Evolutionary conservation across 2,797 vertebrate species (phyloP).

Genomic region (Phoebastria nigripes): DNA sequence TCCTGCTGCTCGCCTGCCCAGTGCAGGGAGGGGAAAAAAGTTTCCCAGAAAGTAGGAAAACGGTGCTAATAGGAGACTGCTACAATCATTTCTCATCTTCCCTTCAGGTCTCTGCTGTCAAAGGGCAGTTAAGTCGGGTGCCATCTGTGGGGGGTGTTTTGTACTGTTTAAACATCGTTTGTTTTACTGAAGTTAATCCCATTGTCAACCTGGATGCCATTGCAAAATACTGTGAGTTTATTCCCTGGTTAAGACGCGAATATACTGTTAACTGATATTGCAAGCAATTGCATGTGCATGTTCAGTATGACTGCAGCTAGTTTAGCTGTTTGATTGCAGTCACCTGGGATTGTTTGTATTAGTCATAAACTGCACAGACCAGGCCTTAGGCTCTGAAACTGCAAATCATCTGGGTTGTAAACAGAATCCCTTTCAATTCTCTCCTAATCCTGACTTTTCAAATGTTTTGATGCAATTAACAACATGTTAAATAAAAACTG

Average conservation of each 20-base stretch:
- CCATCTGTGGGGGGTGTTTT: neutral
- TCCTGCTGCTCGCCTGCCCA: neutral
- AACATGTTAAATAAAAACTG: neutral
- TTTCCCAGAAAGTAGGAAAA: neutral
- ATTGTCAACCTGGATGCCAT: neutral
- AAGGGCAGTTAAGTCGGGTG: neutral
- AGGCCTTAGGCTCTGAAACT: neutral
- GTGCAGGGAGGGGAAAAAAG: too few relatives aligned
- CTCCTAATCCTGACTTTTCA: neutral
- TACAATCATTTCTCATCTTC: neutral
- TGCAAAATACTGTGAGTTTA: neutral
- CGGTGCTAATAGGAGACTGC: neutral
- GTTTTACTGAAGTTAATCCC: neutral
- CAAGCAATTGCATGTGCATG: rapidly evolving
- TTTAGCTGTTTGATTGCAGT: neutral
- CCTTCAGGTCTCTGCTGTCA: neutral
- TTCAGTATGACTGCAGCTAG: neutral
- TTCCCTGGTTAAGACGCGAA: neutral
- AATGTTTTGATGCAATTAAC: neutral
- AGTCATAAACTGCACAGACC: neutral
- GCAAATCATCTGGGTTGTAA: neutral
- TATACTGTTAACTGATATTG: rapidly evolving
- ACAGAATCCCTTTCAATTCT: neutral
- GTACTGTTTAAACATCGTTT: neutral
- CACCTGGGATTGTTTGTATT: neutral